These are phyloP conservation scores for Columba guinea DNA, from an alignment of 2,797 vertebrate species.

Conservation along the genomic window DNA sequence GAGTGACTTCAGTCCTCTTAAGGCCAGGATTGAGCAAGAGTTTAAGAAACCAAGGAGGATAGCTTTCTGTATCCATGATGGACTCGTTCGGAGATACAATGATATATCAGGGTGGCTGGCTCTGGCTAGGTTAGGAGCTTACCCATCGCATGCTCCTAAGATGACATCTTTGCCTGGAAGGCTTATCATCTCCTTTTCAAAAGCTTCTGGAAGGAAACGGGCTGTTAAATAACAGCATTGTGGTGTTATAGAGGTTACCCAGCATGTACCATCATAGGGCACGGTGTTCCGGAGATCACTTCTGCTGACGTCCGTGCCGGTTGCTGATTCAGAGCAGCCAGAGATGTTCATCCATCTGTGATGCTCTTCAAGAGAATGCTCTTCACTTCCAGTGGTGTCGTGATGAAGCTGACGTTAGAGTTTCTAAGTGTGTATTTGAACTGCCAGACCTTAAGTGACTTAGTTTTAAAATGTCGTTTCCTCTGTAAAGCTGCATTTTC, in stretches of 20 bases:
- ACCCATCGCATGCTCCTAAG: not conserved
- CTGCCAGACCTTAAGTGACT: not conserved
- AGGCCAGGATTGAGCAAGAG: not conserved
- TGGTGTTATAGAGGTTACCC: not conserved
- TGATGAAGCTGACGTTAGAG: not conserved
- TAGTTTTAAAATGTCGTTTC: not conserved
- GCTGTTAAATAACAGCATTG: not conserved
- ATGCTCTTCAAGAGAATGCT: not conserved
- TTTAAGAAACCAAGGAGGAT: not conserved
- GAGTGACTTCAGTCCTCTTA: not conserved
- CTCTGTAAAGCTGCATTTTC: not conserved
- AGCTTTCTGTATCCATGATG: not conserved
- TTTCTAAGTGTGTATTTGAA: not conserved
- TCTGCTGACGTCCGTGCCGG: not conserved
- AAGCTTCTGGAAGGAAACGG: not conserved
- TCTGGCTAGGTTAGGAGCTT: not conserved
- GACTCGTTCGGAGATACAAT: not conserved
- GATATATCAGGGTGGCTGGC: not conserved
- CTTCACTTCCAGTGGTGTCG: not conserved
- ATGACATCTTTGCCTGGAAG: not conserved
- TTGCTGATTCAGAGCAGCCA: not conserved
- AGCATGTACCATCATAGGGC: accelerated
- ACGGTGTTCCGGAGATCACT: accelerated
- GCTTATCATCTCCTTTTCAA: not conserved
- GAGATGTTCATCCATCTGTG: not conserved